phyloP scores from a whole-genome alignment of 2,888 invertebrate species.

The Nipponacmea schrenckii region DNA sequence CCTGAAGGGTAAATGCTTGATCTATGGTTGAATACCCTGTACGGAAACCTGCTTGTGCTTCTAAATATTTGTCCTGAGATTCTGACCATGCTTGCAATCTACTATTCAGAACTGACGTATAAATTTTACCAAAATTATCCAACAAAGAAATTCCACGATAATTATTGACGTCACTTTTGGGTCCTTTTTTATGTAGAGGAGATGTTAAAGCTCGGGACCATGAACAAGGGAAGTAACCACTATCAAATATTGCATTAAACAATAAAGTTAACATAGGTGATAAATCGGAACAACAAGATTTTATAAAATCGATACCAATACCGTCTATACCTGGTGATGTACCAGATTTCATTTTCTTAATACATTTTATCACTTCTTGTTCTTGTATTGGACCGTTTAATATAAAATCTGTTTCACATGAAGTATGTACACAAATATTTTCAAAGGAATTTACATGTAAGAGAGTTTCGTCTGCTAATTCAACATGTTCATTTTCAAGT shows the following conservation, averaged over 20 bases:
- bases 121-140: constrained; percentile 4
- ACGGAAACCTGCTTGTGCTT: constrained; percentile 25
- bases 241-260: neutral
- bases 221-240: neutral
- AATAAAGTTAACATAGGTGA: neutral
- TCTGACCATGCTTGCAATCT: constrained; percentile 22
- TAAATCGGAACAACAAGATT: neutral
- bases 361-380: neutral
- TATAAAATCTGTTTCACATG: neutral
- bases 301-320: neutral
- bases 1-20: neutral
- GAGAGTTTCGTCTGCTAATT: neutral
- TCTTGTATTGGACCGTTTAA: neutral
- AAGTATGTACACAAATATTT: neutral
- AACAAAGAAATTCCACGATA: neutral
- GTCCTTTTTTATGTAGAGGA: neutral
- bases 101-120: constrained; percentile 14
- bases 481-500: neutral
- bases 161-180: neutral
- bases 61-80: constrained; percentile 15
- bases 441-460: neutral
- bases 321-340: neutral
- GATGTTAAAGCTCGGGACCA: neutral
- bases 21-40: neutral
- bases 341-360: neutral